phyloP scores from a whole-genome alignment of 2,113 vertebrate genomes.

The Equus przewalskii region DNA sequence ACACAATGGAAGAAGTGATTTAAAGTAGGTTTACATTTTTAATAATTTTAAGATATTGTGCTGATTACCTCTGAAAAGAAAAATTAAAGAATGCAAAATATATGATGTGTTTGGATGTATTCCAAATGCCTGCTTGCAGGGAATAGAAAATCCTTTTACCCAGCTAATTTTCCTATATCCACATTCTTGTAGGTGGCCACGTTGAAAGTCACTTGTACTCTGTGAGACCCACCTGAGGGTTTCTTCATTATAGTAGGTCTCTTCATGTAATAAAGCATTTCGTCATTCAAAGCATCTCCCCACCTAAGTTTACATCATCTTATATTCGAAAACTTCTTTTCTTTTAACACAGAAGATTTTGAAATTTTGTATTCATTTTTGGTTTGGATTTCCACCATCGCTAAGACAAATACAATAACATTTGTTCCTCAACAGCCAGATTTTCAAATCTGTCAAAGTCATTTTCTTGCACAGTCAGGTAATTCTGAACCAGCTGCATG shows the following conservation, averaged over 20 bases:
- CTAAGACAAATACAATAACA: neutral
- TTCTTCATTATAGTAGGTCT: neutral
- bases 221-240: neutral
- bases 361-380: conserved; percentile 48
- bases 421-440: neutral
- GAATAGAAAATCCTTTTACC: conserved; percentile 2
- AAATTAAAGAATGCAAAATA: conserved; percentile 63
- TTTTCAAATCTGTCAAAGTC: conserved; percentile 34
- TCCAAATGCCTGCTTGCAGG: neutral
- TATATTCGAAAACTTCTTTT: neutral
- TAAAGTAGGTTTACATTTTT: conserved; percentile 53
- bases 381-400: neutral
- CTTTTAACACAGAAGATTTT: conserved; percentile 4
- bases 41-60: conserved; percentile 61
- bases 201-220: conserved; percentile 28
- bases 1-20: neutral
- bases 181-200: neutral
- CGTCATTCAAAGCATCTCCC: neutral
- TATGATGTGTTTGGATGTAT: conserved; percentile 37
- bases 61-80: conserved; percentile 57
- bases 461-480: conserved; percentile 47
- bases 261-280: neutral
- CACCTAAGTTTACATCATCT: neutral
- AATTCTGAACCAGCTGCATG: conserved; percentile 26
- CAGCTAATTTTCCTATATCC: conserved; percentile 42